A percentile compares a stretch with the other conserved stretches of the same genome.
phyloP scores from a whole-genome alignment of 2,797 vertebrate genomes.

The Rhincodon typus region DNA sequence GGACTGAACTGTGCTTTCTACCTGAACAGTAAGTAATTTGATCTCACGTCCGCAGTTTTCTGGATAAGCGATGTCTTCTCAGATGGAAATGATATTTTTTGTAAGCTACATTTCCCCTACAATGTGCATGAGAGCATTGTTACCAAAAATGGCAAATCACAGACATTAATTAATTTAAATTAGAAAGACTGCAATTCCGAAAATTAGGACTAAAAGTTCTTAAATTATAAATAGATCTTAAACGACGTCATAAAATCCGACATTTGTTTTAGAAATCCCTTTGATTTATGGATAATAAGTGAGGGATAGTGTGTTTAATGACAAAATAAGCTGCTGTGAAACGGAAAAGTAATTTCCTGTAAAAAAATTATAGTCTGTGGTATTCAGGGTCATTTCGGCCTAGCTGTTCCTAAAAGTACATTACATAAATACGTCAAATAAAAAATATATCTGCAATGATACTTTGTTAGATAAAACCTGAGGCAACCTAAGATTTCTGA shows the following conservation, averaged over 20 bases:
- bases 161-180: not conserved
- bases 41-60: not conserved
- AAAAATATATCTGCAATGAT: not conserved
- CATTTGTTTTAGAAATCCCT: not conserved
- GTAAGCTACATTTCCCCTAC: not conserved
- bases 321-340: not conserved
- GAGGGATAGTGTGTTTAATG: not conserved
- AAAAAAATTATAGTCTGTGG: not conserved
- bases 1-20: not conserved
- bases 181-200: not conserved
- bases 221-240: not conserved
- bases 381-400: not conserved
- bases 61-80: not conserved
- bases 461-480: not conserved
- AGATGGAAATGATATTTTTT: not conserved
- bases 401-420: not conserved
- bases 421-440: not conserved
- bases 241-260: not conserved
- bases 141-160: too few relatives aligned
- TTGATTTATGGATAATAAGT: not conserved
- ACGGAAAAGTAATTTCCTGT: not conserved
- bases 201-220: not conserved
- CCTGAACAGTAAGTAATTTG: slow-evolving; percentile 23
- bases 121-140: not conserved
- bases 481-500: not conserved